Base-by-base conservation (phyloP, 2,113 vertebrate species). In the Eudorcas thomsonii region DNA sequence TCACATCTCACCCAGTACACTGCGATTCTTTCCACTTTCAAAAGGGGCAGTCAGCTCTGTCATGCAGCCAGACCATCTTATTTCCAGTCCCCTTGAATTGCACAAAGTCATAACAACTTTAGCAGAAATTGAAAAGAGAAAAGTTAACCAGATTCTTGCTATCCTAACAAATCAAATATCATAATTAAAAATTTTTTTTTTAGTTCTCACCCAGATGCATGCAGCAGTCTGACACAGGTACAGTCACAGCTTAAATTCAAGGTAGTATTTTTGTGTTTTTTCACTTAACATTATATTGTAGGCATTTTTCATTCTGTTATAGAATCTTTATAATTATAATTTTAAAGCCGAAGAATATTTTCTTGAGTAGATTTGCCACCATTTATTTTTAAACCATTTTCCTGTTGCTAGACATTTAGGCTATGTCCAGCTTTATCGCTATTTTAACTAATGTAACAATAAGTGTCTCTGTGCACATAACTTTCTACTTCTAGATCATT, bases 361-460 rank as follows among this genome's bases (percentile, higher is more conserved):
- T 89, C 88, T 55, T 50, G 50, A 64, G 30, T 85, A 82, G 57
- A 55, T 78, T 71, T 88, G 33, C 59, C 82, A 85, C 52, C 39
- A 78, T 83, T 97, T 81, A 21, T 89, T 82, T 48, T 87, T 90
- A 67, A 83, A 88, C 48, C 4, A 45, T 92, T 91, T 87, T 94
- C 45, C n/a, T 67, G 54, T 95, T 62, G 43, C 25, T 89, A 95
- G 57, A 87, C 36, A 67, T 86, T 45, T 92, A 54, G 60, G 33
- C 15, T 91, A 43, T 45, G 85, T 90, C 14, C 45, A 92, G 52
- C 93, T 85, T 95, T 91, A 91, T 83, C 25, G 43, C 57, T 84
- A 85, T 91, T 96, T 92, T 88, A 96, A 92, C 54, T 54, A 88
- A 77, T 15, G 1, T 1, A 84, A 45, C 36, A 96, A 6, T 88